Base-by-base conservation (phyloP, 2,113 vertebrate species). In the Chionodraco myersi region DNA sequence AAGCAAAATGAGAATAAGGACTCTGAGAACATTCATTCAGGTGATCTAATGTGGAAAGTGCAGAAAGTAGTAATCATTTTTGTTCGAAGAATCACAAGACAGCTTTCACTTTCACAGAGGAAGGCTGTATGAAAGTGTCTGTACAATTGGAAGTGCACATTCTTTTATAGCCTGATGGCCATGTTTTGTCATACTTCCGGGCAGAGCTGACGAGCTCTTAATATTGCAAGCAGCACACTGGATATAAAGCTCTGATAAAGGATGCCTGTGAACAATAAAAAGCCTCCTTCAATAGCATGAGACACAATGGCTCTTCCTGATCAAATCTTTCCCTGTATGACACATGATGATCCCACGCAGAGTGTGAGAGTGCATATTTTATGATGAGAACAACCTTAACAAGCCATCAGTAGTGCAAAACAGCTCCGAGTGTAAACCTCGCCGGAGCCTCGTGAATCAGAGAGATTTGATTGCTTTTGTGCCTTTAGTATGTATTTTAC, bases 71-170 rank as follows among this genome's bases (percentile, higher is more conserved):
- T 34, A 71, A 75, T 86, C 23, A 67, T 74, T 90, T 90, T 78
- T 67, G 58, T 75, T 82, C 62, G 41, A 63, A 77, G 60, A 84
- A 75, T 85, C 77, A 85, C 57, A 72, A 67, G 49, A 58, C 21
- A 57, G 75, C 77, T 83, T 75, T 87, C 44, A 47, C 44, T 84
- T 89, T 82, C 66, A 82, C 78, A 82, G 58, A 80, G 56, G 49
- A 81, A 79, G 64, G 65, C 52, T 75, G 53, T 62, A 68, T 66
- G 57, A 63, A 68, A 72, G 51, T 67, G 61, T 61, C 9, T 41
- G 59, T 65, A 41, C 88, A 85, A 87, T 63, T 72, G 65, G 56
- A 81, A 72, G 66, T 18, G n/a, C 41, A 47, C 47, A 67, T 85
- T 83, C 53, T 72, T 66, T 83, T 77, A 41, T 3, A 68, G 67